Evolutionary conservation across 2,888 invertebrate species (phyloP).

Genomic region (Dasypolia templi): DNA sequence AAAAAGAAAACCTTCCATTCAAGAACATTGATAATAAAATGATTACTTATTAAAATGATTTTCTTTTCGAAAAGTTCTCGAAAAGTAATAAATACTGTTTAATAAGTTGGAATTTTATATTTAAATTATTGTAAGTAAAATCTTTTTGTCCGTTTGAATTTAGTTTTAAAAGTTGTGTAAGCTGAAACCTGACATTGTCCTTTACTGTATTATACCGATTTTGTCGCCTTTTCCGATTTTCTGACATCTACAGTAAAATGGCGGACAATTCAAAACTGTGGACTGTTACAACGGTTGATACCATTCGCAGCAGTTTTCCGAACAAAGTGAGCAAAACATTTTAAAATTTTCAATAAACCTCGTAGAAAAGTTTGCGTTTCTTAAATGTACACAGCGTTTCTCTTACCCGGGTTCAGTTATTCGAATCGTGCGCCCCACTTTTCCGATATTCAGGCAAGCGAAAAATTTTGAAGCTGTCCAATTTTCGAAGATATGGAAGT

Average conservation of each 20-base stretch:
- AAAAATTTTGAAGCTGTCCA: constrained; percentile 57
- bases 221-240: too few relatives aligned
- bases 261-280: background rate
- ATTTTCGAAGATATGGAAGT: constrained; percentile 53
- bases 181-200: too few relatives aligned
- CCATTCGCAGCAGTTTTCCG: constrained; percentile 17
- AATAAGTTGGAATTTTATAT: too few relatives aligned
- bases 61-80: too few relatives aligned
- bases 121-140: too few relatives aligned
- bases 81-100: too few relatives aligned
- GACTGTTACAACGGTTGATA: background rate
- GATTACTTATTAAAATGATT: too few relatives aligned
- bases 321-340: constrained; percentile 45
- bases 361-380: constrained; percentile 36
- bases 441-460: constrained; percentile 44
- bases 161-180: too few relatives aligned
- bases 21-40: too few relatives aligned
- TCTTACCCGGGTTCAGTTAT: constrained; percentile 44
- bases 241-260: constrained; percentile 16
- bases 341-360: constrained; percentile 51
- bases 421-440: constrained; percentile 63
- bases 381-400: constrained; percentile 48
- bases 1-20: too few relatives aligned
- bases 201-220: too few relatives aligned
- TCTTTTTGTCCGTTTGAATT: too few relatives aligned